Base-by-base conservation (phyloP, 2,888 invertebrate species). In the Pteria penguin region DNA sequence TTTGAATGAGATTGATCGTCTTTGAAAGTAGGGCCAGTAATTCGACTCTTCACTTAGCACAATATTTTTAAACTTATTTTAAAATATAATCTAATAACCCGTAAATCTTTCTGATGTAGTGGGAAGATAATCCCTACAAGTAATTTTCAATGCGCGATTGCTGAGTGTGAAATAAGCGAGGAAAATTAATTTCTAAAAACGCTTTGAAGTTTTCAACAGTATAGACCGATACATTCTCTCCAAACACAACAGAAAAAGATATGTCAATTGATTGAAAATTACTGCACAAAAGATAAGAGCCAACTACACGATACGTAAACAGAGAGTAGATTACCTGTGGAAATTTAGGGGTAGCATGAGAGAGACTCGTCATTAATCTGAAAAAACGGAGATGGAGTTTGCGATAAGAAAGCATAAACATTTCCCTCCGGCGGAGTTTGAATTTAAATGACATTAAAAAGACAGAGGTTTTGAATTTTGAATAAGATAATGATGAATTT, bases 221-320 rank as follows among this genome's bases (percentile, higher is more conserved):
- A 69, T 69, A 69, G 74, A 68, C 69, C 62, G 60, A 55, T 60
- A 18, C 26, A 55, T 33, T 69, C 62, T 61, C 63, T 63, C 68
- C 63, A 61, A 75, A 62, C 70, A 70, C 63, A 32, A 45, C 33
- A 36, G 58, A 68, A 70, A 58, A 26, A 61, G 32, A 70, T 54
- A 68, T 70, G 54, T 52, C 63, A 75, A 75, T 70, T 75, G 75
- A 75, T 75, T 75, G 70, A 75, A 75, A 75, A 70, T 75, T 70
- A 75, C 70, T 52, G 61, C 75, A 75, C 69, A 75, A 75, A 65
- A 57, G 69, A 70, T 70, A 62, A 75, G 60, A 61, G 27, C 61
- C 45, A 27, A 70, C 45, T 45, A 61, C 27, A 36, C 45, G 22
- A 27, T 61, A 52, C 27, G 52, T 27, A 36, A 36, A 18, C 36